Evolutionary conservation across 2,113 vertebrate species (phyloP), one percentile per base, ranked within the genome.

Genomic region (Neodon shergylaensis): DNA sequence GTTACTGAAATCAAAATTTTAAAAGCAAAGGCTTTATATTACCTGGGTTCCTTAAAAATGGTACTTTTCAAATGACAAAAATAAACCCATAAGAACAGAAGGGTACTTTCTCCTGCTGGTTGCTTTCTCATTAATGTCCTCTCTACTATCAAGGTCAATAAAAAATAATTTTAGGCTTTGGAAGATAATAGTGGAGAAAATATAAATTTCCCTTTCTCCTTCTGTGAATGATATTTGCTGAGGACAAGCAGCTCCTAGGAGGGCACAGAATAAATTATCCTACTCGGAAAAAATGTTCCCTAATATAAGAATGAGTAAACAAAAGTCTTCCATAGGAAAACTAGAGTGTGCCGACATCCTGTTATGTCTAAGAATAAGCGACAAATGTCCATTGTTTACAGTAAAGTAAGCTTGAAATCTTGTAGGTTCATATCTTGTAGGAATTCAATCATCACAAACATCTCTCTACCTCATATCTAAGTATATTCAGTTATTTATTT

Each of bases 371-470:
- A 78, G 54, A 5, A 87, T 77, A 54, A 12, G 44, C 39, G n/a
- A 70, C 9, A 74, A 24, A 5, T 14, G 44, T 3, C 12, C 66
- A n/a, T n/a, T 68, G 1, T 72, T 93, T 47, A n/a, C 33, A 36
- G 24, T 22, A 36, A 78, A 84, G 47, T 7, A 68, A 16, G 28
- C 0, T 61, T 19, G 2, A 82, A 86, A 76, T 61, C 13, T 12
- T 47, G 70, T 5, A 44, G 49, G 63, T 11, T 5, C 0, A 42
- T 2, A 65, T 7, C 2, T 26, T 11, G 0, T 49, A 26, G 3
- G 2, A 33, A 58, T 0, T 5, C 33, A 65, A 33, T 2, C 13
- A 5, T 16, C 3, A 47, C 19, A 36, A 28, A 86, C 10, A 58
- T 16, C 19, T 26, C 24, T 92, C 44, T 70, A 61, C 39, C 58